Base-by-base conservation (phyloP, 2,888 invertebrate genomes). In the Horisme vitalbata region DNA sequence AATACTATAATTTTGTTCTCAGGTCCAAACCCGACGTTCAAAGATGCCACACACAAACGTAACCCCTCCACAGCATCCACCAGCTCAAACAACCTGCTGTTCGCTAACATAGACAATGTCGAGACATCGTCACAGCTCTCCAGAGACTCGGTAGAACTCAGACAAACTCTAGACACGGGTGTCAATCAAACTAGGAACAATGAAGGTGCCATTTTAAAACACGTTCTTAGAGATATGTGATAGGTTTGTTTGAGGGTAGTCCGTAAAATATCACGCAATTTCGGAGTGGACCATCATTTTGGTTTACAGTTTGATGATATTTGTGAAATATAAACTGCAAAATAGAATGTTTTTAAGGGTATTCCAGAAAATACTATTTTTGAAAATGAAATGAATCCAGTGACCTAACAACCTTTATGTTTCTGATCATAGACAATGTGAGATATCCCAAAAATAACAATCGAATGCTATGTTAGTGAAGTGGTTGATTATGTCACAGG, bases 121-220 rank as follows among this genome's bases (percentile, higher is more conserved):
- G 86, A 85, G 14, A 80, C 81, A 0, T 48, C 79, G 1, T 81
- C 85, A 0, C 83, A 79, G 15, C 47, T 71, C 1, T 83, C 84
- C 8, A 53, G 71, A 6, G 81, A 83, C 0, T 80, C 83, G 0
- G 78, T 45, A 9, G 57, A 57, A 24, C 39, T 28, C 74, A 43
- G 59, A 59, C 32, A 67, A 64, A 21, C 66, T 55, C 49, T 86
- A 4, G 88, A 89, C 43, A 82, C 85, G 0, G 90, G 88, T 0
- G 79, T 90, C 11, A 89, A 79, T 23, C 89, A 90, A 41, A 83
- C 81, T 0, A 74, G 90, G 11, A 87, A 88, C 50, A 88, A 81
- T 0, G 89, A 90, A 44, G 83, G 90, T 4, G 85, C 90, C 12
- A 90, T 90, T 30, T 50, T 90, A 45, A 90, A 89, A 55, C 84